Conservation (phyloP, 2,888 invertebrate species). For the Agrotis clavis region DNA sequence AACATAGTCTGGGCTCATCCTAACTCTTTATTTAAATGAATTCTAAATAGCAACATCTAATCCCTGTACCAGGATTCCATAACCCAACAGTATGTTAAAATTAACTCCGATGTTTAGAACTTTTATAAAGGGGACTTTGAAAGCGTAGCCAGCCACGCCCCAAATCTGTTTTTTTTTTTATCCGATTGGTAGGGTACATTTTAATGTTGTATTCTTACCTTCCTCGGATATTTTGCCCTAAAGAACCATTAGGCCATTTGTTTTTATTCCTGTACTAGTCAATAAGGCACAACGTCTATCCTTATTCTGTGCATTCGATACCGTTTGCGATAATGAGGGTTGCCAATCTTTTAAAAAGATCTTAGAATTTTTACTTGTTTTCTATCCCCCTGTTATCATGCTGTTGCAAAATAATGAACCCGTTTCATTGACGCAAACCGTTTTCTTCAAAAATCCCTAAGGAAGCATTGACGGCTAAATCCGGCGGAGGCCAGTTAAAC, state of each 20-base stretch:
- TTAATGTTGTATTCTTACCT: neutral
- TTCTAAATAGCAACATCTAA: conserved; percentile 66
- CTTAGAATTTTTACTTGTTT: conserved; percentile 29
- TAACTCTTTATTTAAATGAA: conserved; percentile 13
- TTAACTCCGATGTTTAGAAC: conserved; percentile 60
- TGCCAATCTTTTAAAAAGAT: conserved; percentile 13
- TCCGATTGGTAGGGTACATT: conserved; percentile 13
- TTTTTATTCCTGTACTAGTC: neutral
- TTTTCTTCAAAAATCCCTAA: conserved; percentile 69
- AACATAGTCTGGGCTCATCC: too few species aligned
- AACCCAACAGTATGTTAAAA: conserved; percentile 70
- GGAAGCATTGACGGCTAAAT: conserved; percentile 59
- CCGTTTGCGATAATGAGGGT: neutral
- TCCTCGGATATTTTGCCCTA: neutral
- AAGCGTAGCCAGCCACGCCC: conserved; percentile 68
- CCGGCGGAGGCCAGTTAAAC: conserved; percentile 69
- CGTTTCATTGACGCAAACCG: conserved; percentile 57
- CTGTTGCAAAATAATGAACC: conserved; percentile 53
- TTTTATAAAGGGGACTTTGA: conserved; percentile 60
- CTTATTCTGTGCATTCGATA: neutral
- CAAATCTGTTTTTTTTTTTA: conserved; percentile 34
- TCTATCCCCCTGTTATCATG: conserved; percentile 13
- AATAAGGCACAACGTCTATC: conserved; percentile 4
- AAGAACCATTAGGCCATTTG: neutral
- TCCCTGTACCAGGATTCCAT: conserved; percentile 80